These are phyloP conservation scores for Psylliodes chrysocephalus DNA, from an alignment of 2,888 invertebrate species.

Conservation along the genomic window DNA sequence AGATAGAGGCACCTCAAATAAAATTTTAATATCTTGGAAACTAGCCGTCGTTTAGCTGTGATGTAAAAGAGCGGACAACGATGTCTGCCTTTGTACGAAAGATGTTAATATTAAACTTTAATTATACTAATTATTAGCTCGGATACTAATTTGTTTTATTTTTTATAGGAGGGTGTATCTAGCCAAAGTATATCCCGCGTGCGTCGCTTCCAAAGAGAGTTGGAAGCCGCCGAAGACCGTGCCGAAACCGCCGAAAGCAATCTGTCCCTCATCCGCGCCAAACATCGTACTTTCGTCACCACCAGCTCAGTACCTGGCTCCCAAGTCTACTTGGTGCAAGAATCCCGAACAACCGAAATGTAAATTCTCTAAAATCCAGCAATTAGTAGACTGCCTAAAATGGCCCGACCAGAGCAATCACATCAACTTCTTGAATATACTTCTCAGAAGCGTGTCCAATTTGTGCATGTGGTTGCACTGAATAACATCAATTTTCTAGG, in stretches of 20 bases:
- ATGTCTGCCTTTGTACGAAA: too few species aligned
- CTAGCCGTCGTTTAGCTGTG: too few species aligned
- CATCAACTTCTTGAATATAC: background rate
- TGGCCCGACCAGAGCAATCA: conserved; percentile 13
- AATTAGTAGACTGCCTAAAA: conserved; percentile 37
- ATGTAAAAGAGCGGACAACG: too few species aligned
- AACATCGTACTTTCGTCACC: conserved; percentile 98
- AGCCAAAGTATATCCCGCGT: conserved; percentile 94
- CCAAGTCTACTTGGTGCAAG: conserved; percentile 90
- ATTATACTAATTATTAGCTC: too few species aligned
- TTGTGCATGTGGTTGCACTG: background rate
- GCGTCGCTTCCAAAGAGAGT: conserved; percentile 97
- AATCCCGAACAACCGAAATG: conserved; percentile 70
- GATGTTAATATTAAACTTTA: too few species aligned
- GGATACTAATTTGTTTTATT: too few species aligned
- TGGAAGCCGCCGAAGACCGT: conserved; percentile 97
- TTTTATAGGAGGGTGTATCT: conserved; percentile 89
- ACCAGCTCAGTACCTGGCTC: conserved; percentile 92
- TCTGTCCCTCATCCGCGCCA: conserved; percentile 94
- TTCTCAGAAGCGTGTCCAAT: background rate
- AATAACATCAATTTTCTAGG: conserved; percentile 17
- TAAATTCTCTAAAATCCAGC: conserved; percentile 52
- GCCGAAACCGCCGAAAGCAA: conserved; percentile 95
- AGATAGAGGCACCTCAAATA: too few species aligned
- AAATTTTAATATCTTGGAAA: too few species aligned